Evolutionary conservation across 2,888 invertebrate species (phyloP).

Genomic region (Salticus scenicus): DNA sequence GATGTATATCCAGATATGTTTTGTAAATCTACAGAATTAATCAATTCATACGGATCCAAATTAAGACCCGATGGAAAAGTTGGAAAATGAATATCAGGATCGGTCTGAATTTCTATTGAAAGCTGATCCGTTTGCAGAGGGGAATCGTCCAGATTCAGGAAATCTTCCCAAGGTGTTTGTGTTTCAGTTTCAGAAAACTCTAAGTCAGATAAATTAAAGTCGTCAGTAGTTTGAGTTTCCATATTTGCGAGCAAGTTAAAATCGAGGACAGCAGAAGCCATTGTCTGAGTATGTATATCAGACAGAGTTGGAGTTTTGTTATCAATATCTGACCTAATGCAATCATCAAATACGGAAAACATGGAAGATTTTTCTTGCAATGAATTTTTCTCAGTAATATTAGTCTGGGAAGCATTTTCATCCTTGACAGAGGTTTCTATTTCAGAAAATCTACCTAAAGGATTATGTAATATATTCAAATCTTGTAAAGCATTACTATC

Average conservation of each 20-base stretch:
- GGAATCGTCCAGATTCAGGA: conserved; percentile 53
- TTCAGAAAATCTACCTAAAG: neutral
- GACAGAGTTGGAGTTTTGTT: conserved; percentile 23
- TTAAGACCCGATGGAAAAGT: conserved; percentile 6
- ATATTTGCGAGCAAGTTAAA: conserved; percentile 55
- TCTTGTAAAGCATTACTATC: neutral
- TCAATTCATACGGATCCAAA: conserved; percentile 40
- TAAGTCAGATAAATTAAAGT: conserved; percentile 66
- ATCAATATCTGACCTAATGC: conserved; percentile 8
- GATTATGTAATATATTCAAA: neutral
- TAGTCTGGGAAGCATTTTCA: neutral
- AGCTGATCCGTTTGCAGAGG: conserved; percentile 43
- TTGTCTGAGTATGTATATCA: conserved; percentile 63
- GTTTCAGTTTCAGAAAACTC: conserved; percentile 72
- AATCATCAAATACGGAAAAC: conserved; percentile 30
- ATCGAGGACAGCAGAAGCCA: conserved; percentile 25
- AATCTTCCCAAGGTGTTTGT: conserved; percentile 71
- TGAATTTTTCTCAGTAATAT: neutral
- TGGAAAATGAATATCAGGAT: no score
- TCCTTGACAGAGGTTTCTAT: neutral
- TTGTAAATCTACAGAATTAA: conserved; percentile 27
- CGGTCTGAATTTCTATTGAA: conserved; percentile 66
- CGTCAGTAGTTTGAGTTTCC: conserved; percentile 67
- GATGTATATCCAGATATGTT: conserved; percentile 21
- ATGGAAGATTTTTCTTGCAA: conserved; percentile 1